Percentiles rank a stretch among this genome's conserved stretches.
These are phyloP conservation scores for Brachyopa scutellaris DNA, from an alignment of 2,888 invertebrate species.

Conservation along the genomic window DNA sequence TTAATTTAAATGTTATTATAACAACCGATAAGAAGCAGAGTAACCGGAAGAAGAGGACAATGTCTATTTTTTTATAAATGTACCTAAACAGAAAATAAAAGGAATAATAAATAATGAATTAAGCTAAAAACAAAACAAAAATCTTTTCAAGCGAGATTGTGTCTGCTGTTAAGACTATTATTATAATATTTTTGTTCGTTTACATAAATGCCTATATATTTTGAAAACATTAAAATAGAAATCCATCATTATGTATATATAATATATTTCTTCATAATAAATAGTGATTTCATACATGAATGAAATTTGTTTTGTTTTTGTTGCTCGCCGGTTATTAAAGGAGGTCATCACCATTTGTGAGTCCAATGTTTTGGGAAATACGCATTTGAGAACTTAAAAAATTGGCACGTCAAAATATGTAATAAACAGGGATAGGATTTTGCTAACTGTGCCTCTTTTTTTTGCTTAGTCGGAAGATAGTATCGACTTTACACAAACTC, in stretches of 20 bases:
- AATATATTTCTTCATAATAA: conserved; percentile 57
- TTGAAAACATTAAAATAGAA: conserved; percentile 34
- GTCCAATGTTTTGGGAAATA: too few species aligned
- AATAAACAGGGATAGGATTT: too few species aligned
- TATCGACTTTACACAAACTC: too few species aligned
- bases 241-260: conserved; percentile 57
- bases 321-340: too few species aligned
- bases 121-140: conserved; percentile 19
- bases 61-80: conserved; percentile 67
- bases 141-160: conserved; percentile 50
- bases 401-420: too few species aligned
- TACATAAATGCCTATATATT: conserved; percentile 50
- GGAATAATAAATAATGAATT: conserved; percentile 23
- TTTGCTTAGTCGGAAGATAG: too few species aligned
- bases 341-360: too few species aligned
- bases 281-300: conserved; percentile 48
- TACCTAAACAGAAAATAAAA: conserved; percentile 54
- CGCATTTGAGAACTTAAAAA: too few species aligned
- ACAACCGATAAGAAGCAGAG: background rate
- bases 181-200: conserved; percentile 49
- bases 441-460: too few species aligned
- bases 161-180: conserved; percentile 62
- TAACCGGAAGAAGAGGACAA: conserved; percentile 16
- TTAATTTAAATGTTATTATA: conserved; percentile 15
- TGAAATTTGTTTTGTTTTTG: background rate